Evolutionary conservation across 2,888 invertebrate genomes (phyloP), one percentile per base, ranked within the genome.

Genomic region (Macrophya alboannulata): DNA sequence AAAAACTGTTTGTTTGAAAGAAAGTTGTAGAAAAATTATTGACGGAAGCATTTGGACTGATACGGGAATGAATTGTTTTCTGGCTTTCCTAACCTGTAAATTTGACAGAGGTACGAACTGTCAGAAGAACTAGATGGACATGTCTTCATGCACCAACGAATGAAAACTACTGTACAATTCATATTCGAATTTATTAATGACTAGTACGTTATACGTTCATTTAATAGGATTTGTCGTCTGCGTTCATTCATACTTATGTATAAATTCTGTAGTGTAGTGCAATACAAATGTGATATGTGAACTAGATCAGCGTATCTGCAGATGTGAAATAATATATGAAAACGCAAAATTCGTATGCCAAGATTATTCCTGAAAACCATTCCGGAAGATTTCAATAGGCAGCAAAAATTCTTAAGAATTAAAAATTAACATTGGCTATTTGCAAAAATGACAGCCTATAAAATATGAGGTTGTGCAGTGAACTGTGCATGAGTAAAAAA

Each of bases 71-170:
- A n/a, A 55, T 6, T 1, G n/a, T 55, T 55, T 55, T n/a, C 55
- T n/a, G n/a, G 55, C n/a, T 55, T 55, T n/a, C n/a, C n/a, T 55
- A 55, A 55, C 55, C 55, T 55, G n/a, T 55, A 55, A 55, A 8
- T n/a, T n/a, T 55, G n/a, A 55, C 55, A 8, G 6, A 17, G 51
- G 51, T 51, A 4, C 51, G n/a, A 51, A 51, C 51, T n/a, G 51
- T 51, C 51, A 51, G 5, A 51, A 51, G 51, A 17, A 17, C 55
- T 6, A 51, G 3, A 55, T 55, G n/a, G n/a, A 10, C n/a, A n/a
- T n/a, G n/a, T n/a, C 8, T 55, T 15, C 17, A 51, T 51, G 17
- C 51, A 51, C 5, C 5, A 5, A 51, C 1, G 4, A 51, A 15
- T 10, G 17, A 55, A 55, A n/a, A n/a, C n/a, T 6, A n/a, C 17